These are phyloP conservation scores for Pyrgilauda ruficollis DNA, from an alignment of 2,113 vertebrate species.

Conservation along the genomic window DNA sequence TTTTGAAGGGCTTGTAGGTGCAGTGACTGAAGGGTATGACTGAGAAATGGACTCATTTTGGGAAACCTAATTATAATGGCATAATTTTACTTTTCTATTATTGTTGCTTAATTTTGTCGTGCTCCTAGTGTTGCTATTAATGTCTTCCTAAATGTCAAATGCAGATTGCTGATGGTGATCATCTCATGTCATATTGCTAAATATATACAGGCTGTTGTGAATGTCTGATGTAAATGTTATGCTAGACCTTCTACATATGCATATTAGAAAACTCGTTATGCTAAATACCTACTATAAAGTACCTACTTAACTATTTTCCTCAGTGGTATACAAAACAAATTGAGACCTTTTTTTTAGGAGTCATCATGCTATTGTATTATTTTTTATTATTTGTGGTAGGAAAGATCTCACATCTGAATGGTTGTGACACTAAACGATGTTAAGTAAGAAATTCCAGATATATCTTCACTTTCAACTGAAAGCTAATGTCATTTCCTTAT, in stretches of 20 bases:
- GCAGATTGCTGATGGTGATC: slow-evolving; percentile 36
- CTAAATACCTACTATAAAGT: slow-evolving; percentile 14
- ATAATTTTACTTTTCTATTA: background rate
- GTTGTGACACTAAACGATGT: slow-evolving; percentile 40
- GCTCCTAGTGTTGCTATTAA: slow-evolving; percentile 34
- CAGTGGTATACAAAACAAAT: background rate
- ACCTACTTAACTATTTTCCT: background rate
- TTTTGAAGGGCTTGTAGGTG: background rate
- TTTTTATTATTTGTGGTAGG: background rate
- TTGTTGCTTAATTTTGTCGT: slow-evolving; percentile 34
- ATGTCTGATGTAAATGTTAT: slow-evolving; percentile 24
- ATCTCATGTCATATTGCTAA: slow-evolving; percentile 36
- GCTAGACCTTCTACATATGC: slow-evolving; percentile 18
- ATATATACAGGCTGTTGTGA: background rate
- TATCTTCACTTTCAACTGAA: slow-evolving; percentile 28
- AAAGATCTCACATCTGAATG: background rate
- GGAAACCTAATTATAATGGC: background rate
- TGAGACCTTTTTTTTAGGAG: background rate
- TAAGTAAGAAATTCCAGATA: slow-evolving; percentile 14
- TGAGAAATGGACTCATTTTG: slow-evolving; percentile 30
- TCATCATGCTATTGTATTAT: background rate
- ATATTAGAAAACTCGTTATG: slow-evolving; percentile 7
- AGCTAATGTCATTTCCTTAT: background rate
- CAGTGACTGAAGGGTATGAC: background rate
- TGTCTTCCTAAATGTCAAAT: slow-evolving; percentile 39